Percentiles rank a stretch among this genome's conserved stretches.
Evolutionary conservation across 92 coral and sea anemone genomes (phyloP).

Genomic region (Meandrina meandrites): DNA sequence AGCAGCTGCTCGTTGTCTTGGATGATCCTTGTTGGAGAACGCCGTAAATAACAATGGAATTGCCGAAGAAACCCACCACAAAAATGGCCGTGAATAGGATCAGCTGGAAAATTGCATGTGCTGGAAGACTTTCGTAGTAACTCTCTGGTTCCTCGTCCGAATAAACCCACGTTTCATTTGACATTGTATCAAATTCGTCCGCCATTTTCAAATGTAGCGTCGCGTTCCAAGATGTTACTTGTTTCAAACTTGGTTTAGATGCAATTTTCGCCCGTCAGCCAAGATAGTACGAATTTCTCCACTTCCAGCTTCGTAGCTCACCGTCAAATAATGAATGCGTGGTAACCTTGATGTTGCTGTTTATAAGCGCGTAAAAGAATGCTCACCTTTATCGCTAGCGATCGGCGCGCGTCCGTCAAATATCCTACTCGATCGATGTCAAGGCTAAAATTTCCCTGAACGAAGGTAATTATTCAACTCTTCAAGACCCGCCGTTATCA

Average conservation of each 20-base stretch:
- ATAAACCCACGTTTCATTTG: constrained; percentile 10
- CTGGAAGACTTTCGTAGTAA: constrained; percentile 61
- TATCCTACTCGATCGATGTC: neutral
- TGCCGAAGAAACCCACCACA: constrained; percentile 93
- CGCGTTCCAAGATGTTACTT: constrained; percentile 24
- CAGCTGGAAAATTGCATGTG: constrained; percentile 80
- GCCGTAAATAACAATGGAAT: constrained; percentile 91
- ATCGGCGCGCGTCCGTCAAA: constrained; percentile 29
- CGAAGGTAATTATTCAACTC: constrained; percentile 32
- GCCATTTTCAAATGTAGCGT: constrained; percentile 31
- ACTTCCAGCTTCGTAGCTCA: neutral
- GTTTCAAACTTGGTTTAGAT: neutral
- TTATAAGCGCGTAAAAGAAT: constrained; percentile 19
- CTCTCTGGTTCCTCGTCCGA: constrained; percentile 35
- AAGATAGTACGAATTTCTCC: neutral
- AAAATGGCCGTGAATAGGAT: constrained; percentile 82
- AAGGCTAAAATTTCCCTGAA: constrained; percentile 33
- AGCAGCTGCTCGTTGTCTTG: constrained; percentile 87
- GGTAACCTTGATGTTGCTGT: neutral
- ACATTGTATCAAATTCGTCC: constrained; percentile 34
- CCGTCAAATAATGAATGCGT: neutral
- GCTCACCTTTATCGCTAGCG: constrained; percentile 20
- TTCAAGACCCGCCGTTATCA: constrained; percentile 45
- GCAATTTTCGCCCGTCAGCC: neutral
- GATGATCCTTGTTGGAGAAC: constrained; percentile 91